Base-by-base conservation (phyloP, 2,113 vertebrate genomes). In the Bubo bubo region DNA sequence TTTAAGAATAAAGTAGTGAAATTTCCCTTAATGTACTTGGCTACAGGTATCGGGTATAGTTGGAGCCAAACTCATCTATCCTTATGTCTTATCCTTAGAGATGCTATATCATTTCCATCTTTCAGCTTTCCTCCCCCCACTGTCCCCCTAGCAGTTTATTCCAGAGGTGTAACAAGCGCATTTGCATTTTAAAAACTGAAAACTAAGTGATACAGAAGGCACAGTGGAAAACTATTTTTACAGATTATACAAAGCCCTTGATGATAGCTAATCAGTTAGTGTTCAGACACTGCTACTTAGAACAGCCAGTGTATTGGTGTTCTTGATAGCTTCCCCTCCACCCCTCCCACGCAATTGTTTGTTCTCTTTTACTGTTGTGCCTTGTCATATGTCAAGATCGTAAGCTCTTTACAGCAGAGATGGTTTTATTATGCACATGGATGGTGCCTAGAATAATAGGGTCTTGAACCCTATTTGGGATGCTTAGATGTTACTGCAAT, bases 361-460 rank as follows among this genome's bases (percentile, higher is more conserved):
- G 75, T 92, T 97, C 95, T 93, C 71, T 85, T 92, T 90, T 89
- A 87, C 68, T 66, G 81, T 96, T 97, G 94, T 85, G 79, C 91
- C 79, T 93, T 86, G 86, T 91, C 88, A 71, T 95, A 79, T 81
- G 85, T 88, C 91, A 95, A 89, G 92, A 96, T 86, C 12, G 7
- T 96, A 97, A 97, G 88, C 94, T 87, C 95, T 97, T 96, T 96
- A 95, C 64, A 92, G 91, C 92, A 73, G 79, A 92, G 87, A 90
- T 75, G 79, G 63, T 67, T 95, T 93, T 96, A 94, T 95, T 94
- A 92, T 95, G 84, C 91, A 85, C 87, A 77, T 59, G 63, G 83
- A 88, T 59, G 50, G 81, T 91, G 91, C 64, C 86, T 92, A 88
- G 81, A 95, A 95, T 94, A 95, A 96, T 92, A 80, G 76, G 75